Evolutionary conservation across 1,140 invertebrate genomes (phyloP).

Genomic region (Acromyrmex echinatior): DNA sequence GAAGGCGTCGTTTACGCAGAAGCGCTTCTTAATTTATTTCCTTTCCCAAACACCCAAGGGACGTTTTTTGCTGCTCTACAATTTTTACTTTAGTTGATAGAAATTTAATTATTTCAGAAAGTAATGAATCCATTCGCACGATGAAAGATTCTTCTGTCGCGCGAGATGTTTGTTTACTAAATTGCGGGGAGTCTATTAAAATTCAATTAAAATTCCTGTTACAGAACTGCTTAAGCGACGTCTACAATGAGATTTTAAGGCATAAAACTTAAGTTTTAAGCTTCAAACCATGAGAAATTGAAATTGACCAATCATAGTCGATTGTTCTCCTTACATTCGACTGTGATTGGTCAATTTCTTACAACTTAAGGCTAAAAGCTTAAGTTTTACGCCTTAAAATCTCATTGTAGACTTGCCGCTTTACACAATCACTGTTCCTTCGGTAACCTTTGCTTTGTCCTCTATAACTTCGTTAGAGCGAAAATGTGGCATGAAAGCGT

Average conservation of each 20-base stretch:
- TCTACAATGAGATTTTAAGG: too few species aligned
- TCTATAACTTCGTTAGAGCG: too few species aligned
- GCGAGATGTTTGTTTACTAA: not conserved
- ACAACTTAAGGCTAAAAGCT: too few species aligned
- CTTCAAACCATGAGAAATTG: too few species aligned
- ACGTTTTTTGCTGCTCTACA: slow-evolving; percentile 1
- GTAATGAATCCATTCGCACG: not conserved
- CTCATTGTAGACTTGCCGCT: too few species aligned
- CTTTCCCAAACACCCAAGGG: slow-evolving; percentile 21
- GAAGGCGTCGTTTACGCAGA: slow-evolving; percentile 35
- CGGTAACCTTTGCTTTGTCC: not conserved
- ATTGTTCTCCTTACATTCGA: too few species aligned
- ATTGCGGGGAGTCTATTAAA: not conserved
- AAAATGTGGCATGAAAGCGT: slow-evolving; percentile 12
- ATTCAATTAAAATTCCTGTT: not conserved
- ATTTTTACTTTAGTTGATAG: not conserved
- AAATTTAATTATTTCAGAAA: not conserved
- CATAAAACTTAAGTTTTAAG: too few species aligned
- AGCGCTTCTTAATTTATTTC: slow-evolving; percentile 30
- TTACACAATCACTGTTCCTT: not conserved
- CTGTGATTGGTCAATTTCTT: too few species aligned
- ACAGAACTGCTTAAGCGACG: too few species aligned
- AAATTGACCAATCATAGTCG: too few species aligned
- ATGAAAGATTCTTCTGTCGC: not conserved
- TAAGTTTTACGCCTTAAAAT: too few species aligned